Conservation (phyloP, 2,888 invertebrate species). For the Hedya salicella region DNA sequence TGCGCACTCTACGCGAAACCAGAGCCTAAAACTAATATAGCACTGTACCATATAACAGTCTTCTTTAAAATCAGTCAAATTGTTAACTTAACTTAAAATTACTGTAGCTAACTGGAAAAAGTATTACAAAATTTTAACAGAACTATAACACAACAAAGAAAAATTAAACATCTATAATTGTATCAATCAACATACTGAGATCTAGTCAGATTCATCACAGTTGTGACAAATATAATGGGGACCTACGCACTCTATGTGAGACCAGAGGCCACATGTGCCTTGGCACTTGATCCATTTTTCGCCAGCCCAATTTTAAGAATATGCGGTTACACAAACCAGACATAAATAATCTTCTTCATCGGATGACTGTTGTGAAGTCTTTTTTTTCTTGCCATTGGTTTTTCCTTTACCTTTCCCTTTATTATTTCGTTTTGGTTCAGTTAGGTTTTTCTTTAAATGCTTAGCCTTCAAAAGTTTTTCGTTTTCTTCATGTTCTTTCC, state of each 20-base stretch:
- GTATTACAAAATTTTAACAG: neutral
- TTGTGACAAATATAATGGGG: slow-evolving; percentile 47
- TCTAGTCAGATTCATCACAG: slow-evolving; percentile 41
- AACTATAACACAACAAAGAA: too few species aligned
- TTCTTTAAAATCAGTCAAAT: too few species aligned
- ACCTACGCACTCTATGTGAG: slow-evolving; percentile 45
- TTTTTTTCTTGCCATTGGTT: slow-evolving; percentile 25
- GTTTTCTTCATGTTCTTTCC: too few species aligned
- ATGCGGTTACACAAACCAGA: slow-evolving; percentile 47
- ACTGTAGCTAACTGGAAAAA: too few species aligned
- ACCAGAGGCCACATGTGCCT: too few species aligned
- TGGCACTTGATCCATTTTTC: too few species aligned
- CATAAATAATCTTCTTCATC: too few species aligned
- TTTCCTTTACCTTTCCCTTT: slow-evolving; percentile 28
- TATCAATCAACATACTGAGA: slow-evolving; percentile 10
- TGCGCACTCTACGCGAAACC: too few species aligned
- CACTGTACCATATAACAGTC: too few species aligned
- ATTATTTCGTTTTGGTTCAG: too few species aligned
- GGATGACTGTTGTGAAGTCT: slow-evolving; percentile 8
- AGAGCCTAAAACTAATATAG: too few species aligned
- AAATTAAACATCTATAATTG: neutral
- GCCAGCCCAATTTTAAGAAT: slow-evolving; percentile 45
- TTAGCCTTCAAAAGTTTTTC: slow-evolving; percentile 42
- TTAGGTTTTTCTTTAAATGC: slow-evolving; percentile 34
- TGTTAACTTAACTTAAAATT: too few species aligned